Conservation (phyloP, 1,140 invertebrate species). For the Drosophila trapezifrons region DNA sequence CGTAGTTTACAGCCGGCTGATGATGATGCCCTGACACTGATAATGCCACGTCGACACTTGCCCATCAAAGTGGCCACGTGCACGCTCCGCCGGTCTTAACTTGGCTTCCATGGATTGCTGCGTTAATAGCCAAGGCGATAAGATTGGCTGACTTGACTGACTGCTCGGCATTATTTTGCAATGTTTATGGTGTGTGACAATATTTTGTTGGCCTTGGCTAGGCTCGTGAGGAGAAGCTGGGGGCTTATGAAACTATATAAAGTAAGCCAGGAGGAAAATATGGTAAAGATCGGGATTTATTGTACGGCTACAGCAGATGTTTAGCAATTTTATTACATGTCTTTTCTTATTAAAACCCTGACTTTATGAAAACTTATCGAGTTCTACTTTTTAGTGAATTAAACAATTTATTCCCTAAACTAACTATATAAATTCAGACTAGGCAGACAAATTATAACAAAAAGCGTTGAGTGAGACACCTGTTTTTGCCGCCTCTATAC, state of each 20-base stretch:
- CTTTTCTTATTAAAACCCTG: background rate
- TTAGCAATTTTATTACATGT: background rate
- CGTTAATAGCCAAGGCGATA: conserved; percentile 73
- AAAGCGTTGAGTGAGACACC: background rate
- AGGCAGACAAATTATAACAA: background rate
- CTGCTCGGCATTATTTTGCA: conserved; percentile 38
- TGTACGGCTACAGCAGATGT: background rate
- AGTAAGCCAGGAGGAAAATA: conserved; percentile 9
- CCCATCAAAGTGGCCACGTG: conserved; percentile 61
- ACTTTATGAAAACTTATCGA: background rate
- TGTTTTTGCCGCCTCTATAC: background rate
- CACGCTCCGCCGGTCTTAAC: conserved; percentile 57
- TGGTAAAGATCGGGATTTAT: conserved; percentile 13
- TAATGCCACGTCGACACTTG: conserved; percentile 56
- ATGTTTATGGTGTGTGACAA: conserved; percentile 55
- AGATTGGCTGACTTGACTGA: conserved; percentile 53
- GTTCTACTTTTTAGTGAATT: no score
- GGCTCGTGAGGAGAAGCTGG: background rate
- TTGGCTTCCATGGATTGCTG: conserved; percentile 72
- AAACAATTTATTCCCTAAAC: no score
- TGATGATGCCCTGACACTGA: conserved; percentile 69
- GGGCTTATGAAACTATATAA: conserved; percentile 9
- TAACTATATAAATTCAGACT: no score
- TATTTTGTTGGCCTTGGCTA: conserved; percentile 15
- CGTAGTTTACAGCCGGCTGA: conserved; percentile 75